Base-by-base conservation (phyloP, 2,888 invertebrate species). In the Spicauda simplicius region DNA sequence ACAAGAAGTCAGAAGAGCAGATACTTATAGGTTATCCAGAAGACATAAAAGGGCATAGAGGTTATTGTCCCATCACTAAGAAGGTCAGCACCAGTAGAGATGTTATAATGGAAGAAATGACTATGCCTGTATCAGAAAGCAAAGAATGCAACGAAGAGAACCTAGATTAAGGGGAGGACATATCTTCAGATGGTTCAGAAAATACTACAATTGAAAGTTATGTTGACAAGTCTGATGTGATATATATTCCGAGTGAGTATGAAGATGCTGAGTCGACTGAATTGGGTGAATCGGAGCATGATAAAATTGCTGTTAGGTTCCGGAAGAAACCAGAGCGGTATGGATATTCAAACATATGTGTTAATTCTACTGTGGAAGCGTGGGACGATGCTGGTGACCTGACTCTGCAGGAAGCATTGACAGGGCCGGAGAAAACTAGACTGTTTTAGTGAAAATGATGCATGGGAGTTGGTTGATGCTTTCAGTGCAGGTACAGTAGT, bases 41-140 rank as follows among this genome's bases (percentile, higher is more conserved):
- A n/a, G n/a, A n/a, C n/a, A n/a, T n/a, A n/a, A n/a, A 77, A 60
- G 77, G 75, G 0, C 76, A 77, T 55, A 70, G 76, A 25, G 55
- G 74, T 8, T 72, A 72, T 56, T 53, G 72, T 53, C 71, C 72
- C 5, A 48, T 54, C 6, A 70, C 57, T 0, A 69, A 64, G 11
- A 55, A 20, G 1, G 45, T 74, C 8, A 64, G 60, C 10, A 71
- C 68, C 2, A 69, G 69, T 14, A 64, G 75, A 65, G 70, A 73
- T 72, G 69, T 72, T 2, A 20, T 73, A 20, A 69, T 66, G 16
- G 70, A 70, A n/a, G n/a, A n/a, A n/a, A n/a, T n/a, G n/a, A n/a
- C n/a, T n/a, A n/a, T n/a, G n/a, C n/a, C n/a, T n/a, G 16, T 55
- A 18, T 30, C 16, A n/a, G 30, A 55, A 55, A 55, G 33, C 33